Evolutionary conservation across 2,797 vertebrate genomes (phyloP), one percentile per base, ranked within the genome.

Genomic region (Pygocentrus nattereri): DNA sequence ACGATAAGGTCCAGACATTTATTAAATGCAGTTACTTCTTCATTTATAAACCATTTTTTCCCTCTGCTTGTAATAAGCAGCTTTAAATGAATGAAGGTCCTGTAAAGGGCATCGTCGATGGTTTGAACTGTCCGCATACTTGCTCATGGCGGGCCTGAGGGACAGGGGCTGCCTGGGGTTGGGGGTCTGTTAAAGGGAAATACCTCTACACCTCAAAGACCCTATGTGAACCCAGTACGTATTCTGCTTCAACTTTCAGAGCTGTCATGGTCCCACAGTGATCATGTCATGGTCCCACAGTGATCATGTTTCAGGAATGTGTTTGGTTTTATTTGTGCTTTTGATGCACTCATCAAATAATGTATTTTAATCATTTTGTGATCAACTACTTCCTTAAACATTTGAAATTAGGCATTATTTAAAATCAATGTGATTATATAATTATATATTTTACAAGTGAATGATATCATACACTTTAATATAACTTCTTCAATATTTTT

Each of bases 161-260:
- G 62, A 58, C 70, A 69, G 76, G 41, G 62, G 30, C 72, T 68
- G 74, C 16, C 12, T 78, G 78, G 64, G 54, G 61, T 75, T 56
- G 25, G 52, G 72, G 65, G 49, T 85, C 76, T 85, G 82, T 88
- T 81, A 86, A 82, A 81, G 77, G 79, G 83, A 87, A 81, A 85
- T 78, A 81, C 83, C 79, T 81, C 78, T 41, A 77, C 69, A 76
- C 80, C 85, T 62, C 72, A 52, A 76, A 75, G 58, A 79, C 56
- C 65, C 27, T 54, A 82, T 78, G 82, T 84, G 74, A 84, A 62
- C 78, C 68, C 68, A 52, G 23, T 61, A 27, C 47, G 65, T 52
- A 68, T 68, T 27, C 62, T 70, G 59, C 44, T 72, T 69, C 52
- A 69, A 68, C 56, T 61, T 44, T 50, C 44, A 78, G 47, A 54